Base-by-base conservation (phyloP, 2,113 vertebrate species). In the Lonchura striata region DNA sequence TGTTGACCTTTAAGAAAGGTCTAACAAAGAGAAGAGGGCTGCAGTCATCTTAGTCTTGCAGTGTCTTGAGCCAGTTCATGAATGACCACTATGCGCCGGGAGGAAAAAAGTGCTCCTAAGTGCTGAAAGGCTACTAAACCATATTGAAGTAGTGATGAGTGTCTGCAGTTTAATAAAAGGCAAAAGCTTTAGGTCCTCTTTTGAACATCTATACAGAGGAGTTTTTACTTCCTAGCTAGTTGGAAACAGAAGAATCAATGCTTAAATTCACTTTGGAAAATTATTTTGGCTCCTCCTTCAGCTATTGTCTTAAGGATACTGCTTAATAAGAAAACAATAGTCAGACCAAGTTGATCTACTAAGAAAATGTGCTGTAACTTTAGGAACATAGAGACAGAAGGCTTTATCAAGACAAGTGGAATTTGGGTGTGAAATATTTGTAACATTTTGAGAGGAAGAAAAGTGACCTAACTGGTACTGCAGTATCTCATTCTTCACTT, bases 51-150 rank as follows among this genome's bases (percentile, higher is more conserved):
- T 41, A 18, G 4, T 23, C 31, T 81, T 65, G 6, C 6, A 42
- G 7, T 7, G 8, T 57, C 22, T 63, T 82, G 17, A 82, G 10
- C 24, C 24, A 63, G 19, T 68, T 76, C 3, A 50, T 7, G 6
- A 59, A 31, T 22, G 27, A 13, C 10, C 3, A 0, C 7, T 44
- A 4, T 24, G 47, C 61, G 15, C 11, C 7, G 23, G 10, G 31
- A 71, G 15, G 30, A 54, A 50, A 57, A 60, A 71, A 24, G 2
- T 11, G 2, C 41, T 74, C 6, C 17, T 6, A 11, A 39, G 37
- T 20, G 13, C 6, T 53, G n/a, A 81, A 77, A 53, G 16, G 8
- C 17, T 66, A 27, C 8, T 65, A 66, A 96, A 50, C 3, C 3
- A 23, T 37, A 53, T 74, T 75, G 22, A 25, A 64, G 12, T 17